These are phyloP conservation scores for Penaeus japonicus DNA, from an alignment of 1,140 invertebrate genomes.

Conservation along the genomic window DNA sequence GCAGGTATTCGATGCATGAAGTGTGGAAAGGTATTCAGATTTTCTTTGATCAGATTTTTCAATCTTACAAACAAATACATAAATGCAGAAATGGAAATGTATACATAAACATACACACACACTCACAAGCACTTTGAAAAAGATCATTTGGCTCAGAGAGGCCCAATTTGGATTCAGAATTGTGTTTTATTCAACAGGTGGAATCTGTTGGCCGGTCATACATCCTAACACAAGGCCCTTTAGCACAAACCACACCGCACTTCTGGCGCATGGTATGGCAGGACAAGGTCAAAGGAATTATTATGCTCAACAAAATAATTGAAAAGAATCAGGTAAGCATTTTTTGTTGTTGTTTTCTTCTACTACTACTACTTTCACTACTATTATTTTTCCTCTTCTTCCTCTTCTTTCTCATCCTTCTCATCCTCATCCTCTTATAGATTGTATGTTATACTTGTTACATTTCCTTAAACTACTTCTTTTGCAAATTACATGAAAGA, in stretches of 20 bases:
- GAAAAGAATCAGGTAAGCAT: conserved; percentile 82
- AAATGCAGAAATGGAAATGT: no score
- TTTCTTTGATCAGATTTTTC: no score
- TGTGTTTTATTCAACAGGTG: conserved; percentile 66
- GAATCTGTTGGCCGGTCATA: conserved; percentile 85
- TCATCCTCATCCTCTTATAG: no score
- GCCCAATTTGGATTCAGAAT: background rate
- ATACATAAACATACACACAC: background rate
- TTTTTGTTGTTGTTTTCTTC: background rate
- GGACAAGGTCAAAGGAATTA: conserved; percentile 85
- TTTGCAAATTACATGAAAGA: no score
- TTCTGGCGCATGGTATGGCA: conserved; percentile 99
- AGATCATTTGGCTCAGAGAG: background rate
- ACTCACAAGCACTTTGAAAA: background rate
- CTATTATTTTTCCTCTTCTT: background rate
- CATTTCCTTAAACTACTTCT: no score
- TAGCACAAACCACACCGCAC: conserved; percentile 84
- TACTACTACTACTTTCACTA: background rate
- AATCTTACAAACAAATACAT: no score
- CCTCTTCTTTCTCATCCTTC: no score
- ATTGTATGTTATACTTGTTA: no score
- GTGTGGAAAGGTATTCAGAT: no score
- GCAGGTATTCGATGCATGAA: no score
- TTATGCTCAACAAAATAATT: conserved; percentile 95
- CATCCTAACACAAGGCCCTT: conserved; percentile 92